Percentiles rank a stretch among this genome's conserved stretches.
Evolutionary conservation across 2,888 invertebrate species (phyloP).

Genomic region (Hanleya hanleyi): DNA sequence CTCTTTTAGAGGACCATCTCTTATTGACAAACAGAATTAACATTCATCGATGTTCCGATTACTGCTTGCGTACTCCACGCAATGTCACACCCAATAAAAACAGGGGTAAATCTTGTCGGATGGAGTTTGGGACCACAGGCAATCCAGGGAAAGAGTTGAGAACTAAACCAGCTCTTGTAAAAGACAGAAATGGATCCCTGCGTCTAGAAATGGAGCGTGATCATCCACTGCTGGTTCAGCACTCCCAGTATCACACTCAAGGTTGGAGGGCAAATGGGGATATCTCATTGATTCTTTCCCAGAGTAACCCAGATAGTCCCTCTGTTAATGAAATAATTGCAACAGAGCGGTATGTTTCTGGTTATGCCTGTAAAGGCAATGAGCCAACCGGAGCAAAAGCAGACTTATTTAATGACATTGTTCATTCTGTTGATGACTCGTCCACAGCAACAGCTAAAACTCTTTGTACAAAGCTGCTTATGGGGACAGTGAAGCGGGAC

Average conservation of each 20-base stretch:
- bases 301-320: conserved; percentile 38
- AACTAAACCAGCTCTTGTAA: conserved; percentile 31
- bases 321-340: conserved; percentile 39
- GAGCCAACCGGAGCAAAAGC: conserved; percentile 35
- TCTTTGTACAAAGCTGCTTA: conserved; percentile 35
- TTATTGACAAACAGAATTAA: conserved; percentile 32
- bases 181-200: conserved; percentile 40
- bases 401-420: conserved; percentile 34
- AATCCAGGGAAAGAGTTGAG: conserved; percentile 26
- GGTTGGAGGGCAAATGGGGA: conserved; percentile 45
- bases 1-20: conserved; percentile 40
- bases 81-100: background rate
- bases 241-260: conserved; percentile 43
- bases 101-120: conserved; percentile 16
- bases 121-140: conserved; percentile 33
- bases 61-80: conserved; percentile 16
- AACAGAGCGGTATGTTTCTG: conserved; percentile 26
- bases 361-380: conserved; percentile 47
- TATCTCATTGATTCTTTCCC: conserved; percentile 42
- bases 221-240: conserved; percentile 42
- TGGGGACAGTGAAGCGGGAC: conserved; percentile 41
- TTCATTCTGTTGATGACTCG: background rate
- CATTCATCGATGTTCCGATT: conserved; percentile 41
- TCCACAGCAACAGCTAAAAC: conserved; percentile 25
- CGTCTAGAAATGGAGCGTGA: conserved; percentile 46